Evolutionary conservation across 92 coral and sea anemone genomes (phyloP).

Genomic region (Phenganax marumi): DNA sequence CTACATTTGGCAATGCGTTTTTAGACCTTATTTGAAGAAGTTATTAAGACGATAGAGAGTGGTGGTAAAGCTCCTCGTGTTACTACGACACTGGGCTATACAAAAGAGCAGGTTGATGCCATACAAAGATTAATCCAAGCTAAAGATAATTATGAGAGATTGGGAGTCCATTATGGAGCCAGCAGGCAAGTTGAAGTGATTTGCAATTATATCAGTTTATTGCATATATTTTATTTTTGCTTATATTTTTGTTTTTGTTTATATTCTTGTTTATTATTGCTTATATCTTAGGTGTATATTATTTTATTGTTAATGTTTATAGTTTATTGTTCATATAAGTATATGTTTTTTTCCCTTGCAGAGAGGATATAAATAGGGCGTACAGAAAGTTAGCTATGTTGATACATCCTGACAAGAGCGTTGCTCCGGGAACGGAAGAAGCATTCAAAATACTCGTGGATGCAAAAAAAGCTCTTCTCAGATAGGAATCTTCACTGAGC

Average conservation of each 20-base stretch:
- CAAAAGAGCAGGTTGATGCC: slow-evolving; percentile 92
- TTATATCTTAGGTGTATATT: too few relatives aligned
- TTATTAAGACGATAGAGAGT: slow-evolving; percentile 72
- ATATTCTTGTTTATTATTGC: too few relatives aligned
- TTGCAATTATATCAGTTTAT: background rate
- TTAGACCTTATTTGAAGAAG: slow-evolving; percentile 83
- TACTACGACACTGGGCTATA: slow-evolving; percentile 80
- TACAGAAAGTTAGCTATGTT: slow-evolving; percentile 89
- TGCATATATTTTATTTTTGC: background rate
- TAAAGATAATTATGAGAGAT: slow-evolving; percentile 87
- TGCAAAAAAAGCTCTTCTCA: slow-evolving; percentile 77
- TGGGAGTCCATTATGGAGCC: slow-evolving; percentile 81
- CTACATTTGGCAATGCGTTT: background rate
- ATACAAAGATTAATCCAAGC: slow-evolving; percentile 79
- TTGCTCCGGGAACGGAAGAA: slow-evolving; percentile 96
- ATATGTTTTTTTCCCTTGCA: slow-evolving; percentile 37
- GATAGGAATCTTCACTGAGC: background rate
- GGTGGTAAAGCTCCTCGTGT: slow-evolving; percentile 79
- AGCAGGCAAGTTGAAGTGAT: slow-evolving; percentile 55
- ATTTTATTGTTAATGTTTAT: too few relatives aligned
- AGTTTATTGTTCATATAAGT: too few relatives aligned
- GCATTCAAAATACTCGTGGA: slow-evolving; percentile 89
- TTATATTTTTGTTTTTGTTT: too few relatives aligned
- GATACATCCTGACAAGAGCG: slow-evolving; percentile 96
- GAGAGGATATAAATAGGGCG: slow-evolving; percentile 95